Evolutionary conservation across 2,797 vertebrate genomes (phyloP), one percentile per base, ranked within the genome.

Genomic region (Anableps anableps): DNA sequence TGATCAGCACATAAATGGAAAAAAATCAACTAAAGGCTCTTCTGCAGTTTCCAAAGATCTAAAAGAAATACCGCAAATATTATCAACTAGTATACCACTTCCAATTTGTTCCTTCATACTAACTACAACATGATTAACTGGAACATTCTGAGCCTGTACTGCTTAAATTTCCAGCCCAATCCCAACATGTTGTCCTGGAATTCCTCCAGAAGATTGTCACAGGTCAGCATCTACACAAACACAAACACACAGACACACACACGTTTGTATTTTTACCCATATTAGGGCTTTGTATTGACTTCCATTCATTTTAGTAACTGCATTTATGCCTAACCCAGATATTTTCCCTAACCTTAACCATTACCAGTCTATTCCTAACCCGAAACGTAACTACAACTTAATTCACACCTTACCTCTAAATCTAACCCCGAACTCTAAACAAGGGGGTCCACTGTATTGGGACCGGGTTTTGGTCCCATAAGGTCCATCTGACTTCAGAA

Each of bases 71-170:
- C 66, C n/a, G 19, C 72, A 87, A 90, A 90, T 85, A 87, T 91
- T 88, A 82, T 43, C 74, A 89, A 88, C 91, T 87, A 85, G 88
- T 90, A 86, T 72, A 79, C 41, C 74, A 81, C 38, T 80, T 90
- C 88, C 79, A 78, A 84, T 91, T 86, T 79, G 87, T 81, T 78
- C 84, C 82, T 77, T 85, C 76, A 60, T 84, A 86, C 82, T 83
- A 89, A 87, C 87, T 90, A 86, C 81, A 86, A 82, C 68, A 0
- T 83, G 92, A 91, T 93, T 89, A 93, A 74, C 4, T 0, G 45
- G 78, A 87, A 88, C 88, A 84, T 91, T 87, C 87, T 85, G 80
- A 73, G 84, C 72, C 72, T 26, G 62, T 19, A 66, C 36, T 17
- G 79, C 77, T 82, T 83, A 72, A 80, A 68, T 89, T 84, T 80